Percentiles rank a stretch among this genome's conserved stretches.
These are phyloP conservation scores for Drosophila percnosoma DNA, from an alignment of 2,888 invertebrate genomes.

Conservation along the genomic window DNA sequence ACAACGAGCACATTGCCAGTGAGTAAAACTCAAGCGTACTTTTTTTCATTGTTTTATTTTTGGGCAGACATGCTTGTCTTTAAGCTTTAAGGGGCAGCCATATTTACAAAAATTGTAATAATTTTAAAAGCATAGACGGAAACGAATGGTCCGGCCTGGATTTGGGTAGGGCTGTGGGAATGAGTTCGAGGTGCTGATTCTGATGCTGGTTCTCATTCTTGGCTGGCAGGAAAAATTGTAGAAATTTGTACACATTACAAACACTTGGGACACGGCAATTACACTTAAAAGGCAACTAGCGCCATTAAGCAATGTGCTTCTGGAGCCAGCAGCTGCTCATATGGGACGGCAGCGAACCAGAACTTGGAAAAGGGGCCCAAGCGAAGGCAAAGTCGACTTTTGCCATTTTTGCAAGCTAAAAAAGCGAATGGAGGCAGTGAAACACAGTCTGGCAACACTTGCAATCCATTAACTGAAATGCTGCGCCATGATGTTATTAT, in stretches of 20 bases:
- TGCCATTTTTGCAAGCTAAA: slow-evolving; percentile 61
- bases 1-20: slow-evolving; percentile 85
- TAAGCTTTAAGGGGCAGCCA: slow-evolving; percentile 41
- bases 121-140: slow-evolving; percentile 75
- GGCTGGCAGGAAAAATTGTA: slow-evolving; percentile 53
- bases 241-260: slow-evolving; percentile 74
- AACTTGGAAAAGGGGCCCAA: not conserved
- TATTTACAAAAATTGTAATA: slow-evolving; percentile 73
- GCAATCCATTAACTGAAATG: slow-evolving; percentile 76
- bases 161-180: not conserved
- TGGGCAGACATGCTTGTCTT: slow-evolving; percentile 11
- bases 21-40: slow-evolving; percentile 66
- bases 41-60: not conserved
- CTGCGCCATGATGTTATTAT: slow-evolving; percentile 65
- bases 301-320: slow-evolving; percentile 69
- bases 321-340: slow-evolving; percentile 64
- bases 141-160: slow-evolving; percentile 14
- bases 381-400: slow-evolving; percentile 22
- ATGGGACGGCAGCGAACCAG: slow-evolving; percentile 47
- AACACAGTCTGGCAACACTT: slow-evolving; percentile 67
- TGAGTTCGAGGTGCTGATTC: not conserved
- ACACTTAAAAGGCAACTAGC: slow-evolving; percentile 79
- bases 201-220: slow-evolving; percentile 23
- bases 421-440: slow-evolving; percentile 32
- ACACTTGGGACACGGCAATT: slow-evolving; percentile 79